Conservation (phyloP, 2,113 vertebrate species). For the cat (Felis catus) region F.catus_Fca126_mat1.0 CM031416.1:40544501-40545000, state of each 20-base stretch:
- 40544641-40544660: not conserved
- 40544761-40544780: slow-evolving; percentile 5
- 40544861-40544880: not conserved
- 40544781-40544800: not conserved
- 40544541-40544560: not conserved
- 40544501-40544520: not conserved
- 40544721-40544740: slow-evolving; percentile 22
- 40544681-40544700: not conserved
- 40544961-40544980: not conserved
- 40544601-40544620: not conserved
- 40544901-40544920: not conserved
- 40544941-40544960: not conserved
- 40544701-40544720: slow-evolving; percentile 16
- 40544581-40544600: not conserved
- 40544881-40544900: not conserved
- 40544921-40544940: slow-evolving; percentile 39
- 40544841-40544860: not conserved
- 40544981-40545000: slow-evolving; percentile 13
- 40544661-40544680: not conserved
- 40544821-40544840: slow-evolving; percentile 18
- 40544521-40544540: not conserved
- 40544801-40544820: not conserved
- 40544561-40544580: not conserved
- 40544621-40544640: not conserved
- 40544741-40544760: slow-evolving; percentile 9